Evolutionary conservation across 2,888 invertebrate species (phyloP), one percentile per base, ranked within the genome.

Genomic region (Margaritifera margaritifera): DNA sequence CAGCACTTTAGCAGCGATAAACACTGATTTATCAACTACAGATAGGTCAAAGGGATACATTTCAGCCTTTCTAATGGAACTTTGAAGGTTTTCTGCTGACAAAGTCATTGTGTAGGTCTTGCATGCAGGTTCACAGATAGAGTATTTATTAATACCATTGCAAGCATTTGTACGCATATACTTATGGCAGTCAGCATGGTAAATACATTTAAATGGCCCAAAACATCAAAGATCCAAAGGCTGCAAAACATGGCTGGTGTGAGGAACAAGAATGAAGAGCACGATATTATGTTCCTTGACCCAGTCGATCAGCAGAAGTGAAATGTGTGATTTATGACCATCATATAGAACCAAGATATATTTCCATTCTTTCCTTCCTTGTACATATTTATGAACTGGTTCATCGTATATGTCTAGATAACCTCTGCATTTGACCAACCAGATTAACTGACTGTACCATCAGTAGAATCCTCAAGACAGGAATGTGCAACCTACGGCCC

Each of bases 241-340:
- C 20, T 60, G 60, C 42, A 60, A 60, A 5, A 60, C 60, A 60
- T 60, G 60, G 51, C 60, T 60, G 8, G 60, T 60, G n/a, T n/a
- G n/a, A n/a, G n/a, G n/a, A n/a, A n/a, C n/a, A n/a, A n/a, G n/a
- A 63, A 68, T 50, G 50, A 69, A 69, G 6, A 68, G 51, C 54
- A 51, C 25, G 27, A 68, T 59, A 50, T 63, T 58, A 6, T 68
- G 6, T 11, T 52, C 27, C 27, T 42, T 42, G 18, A 64, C 68
- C 63, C 63, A 68, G 11, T 68, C 64, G 59, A 64, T 59, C 1
- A 55, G n/a, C 4, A n/a, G 20, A 6, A 68, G 31, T 27, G 51
- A 31, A 58, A 58, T 63, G 15, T 68, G 68, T 25, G 68, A 63
- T 19, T 22, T 15, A 42, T 68, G 68, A 8, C 62, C 67, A 67